These are phyloP conservation scores for Chunga burmeisteri DNA, from an alignment of 2,113 vertebrate species.

Conservation along the genomic window DNA sequence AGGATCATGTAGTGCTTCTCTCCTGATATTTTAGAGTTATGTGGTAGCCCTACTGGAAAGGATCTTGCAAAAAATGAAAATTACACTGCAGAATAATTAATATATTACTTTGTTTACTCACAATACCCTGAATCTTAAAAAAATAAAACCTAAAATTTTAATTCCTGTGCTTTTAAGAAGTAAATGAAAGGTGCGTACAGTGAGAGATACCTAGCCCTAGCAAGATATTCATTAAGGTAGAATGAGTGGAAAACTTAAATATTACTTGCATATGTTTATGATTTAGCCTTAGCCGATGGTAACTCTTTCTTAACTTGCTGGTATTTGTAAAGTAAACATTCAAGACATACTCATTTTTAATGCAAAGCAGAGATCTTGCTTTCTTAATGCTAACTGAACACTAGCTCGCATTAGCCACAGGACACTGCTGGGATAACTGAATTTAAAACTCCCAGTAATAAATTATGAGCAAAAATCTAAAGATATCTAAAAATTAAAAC, in stretches of 20 bases:
- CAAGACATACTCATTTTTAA: not conserved
- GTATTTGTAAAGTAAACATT: not conserved
- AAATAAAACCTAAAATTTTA: not conserved
- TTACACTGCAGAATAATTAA: not conserved
- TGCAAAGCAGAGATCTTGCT: not conserved
- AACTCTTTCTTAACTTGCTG: not conserved
- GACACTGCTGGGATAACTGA: not conserved
- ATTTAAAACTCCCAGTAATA: not conserved
- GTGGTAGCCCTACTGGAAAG: not conserved
- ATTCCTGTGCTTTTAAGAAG: not conserved
- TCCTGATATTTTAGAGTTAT: not conserved
- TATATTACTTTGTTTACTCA: not conserved
- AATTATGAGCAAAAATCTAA: not conserved
- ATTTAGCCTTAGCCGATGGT: not conserved
- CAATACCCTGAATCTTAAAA: not conserved
- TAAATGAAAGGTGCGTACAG: fast-evolving
- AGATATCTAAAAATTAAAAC: not conserved
- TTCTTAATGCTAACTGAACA: not conserved
- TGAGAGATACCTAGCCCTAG: not conserved
- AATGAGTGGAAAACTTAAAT: not conserved
- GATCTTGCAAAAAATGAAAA: not conserved
- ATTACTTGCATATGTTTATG: not conserved
- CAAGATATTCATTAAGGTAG: not conserved
- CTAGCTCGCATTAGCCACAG: not conserved
- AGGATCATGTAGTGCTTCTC: not conserved